Conservation (phyloP, 2,888 invertebrate genomes). For the Hyalella azteca region DNA sequence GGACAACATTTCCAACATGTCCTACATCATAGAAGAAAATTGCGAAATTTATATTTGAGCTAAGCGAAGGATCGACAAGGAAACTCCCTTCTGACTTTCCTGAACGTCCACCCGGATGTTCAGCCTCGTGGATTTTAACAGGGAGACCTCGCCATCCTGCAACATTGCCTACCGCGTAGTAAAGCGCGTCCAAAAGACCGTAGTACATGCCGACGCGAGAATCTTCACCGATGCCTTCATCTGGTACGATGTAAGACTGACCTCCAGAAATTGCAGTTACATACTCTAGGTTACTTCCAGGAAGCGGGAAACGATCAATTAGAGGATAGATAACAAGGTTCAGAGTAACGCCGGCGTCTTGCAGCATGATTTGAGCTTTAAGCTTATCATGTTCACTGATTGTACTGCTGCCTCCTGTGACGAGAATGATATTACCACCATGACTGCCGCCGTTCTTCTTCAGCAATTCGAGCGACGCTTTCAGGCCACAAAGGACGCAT, state of each 20-base stretch:
- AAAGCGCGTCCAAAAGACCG: constrained; percentile 60
- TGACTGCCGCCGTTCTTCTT: constrained; percentile 47
- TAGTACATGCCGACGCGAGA: constrained; percentile 60
- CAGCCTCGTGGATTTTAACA: constrained; percentile 55
- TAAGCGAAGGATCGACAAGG: constrained; percentile 67
- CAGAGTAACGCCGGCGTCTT: constrained; percentile 44
- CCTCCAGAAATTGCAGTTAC: constrained; percentile 66
- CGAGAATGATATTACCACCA: constrained; percentile 49
- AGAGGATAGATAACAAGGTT: constrained; percentile 57
- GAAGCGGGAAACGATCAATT: constrained; percentile 52
- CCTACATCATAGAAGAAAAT: constrained; percentile 59
- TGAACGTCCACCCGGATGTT: constrained; percentile 50
- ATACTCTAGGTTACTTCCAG: constrained; percentile 63
- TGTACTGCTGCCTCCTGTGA: constrained; percentile 50
- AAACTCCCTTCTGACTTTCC: constrained; percentile 64
- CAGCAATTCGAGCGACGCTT: constrained; percentile 59
- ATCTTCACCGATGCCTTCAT: constrained; percentile 63
- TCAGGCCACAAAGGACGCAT: constrained; percentile 60
- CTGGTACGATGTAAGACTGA: constrained; percentile 66
- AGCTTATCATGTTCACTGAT: constrained; percentile 41
- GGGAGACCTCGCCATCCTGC: constrained; percentile 50
- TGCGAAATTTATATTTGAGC: constrained; percentile 60
- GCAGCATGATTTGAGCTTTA: constrained; percentile 40
- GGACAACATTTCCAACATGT: constrained; percentile 58
- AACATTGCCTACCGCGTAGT: constrained; percentile 59